Conservation (phyloP, 2,113 vertebrate species). For the Pollachius pollachius region DNA sequence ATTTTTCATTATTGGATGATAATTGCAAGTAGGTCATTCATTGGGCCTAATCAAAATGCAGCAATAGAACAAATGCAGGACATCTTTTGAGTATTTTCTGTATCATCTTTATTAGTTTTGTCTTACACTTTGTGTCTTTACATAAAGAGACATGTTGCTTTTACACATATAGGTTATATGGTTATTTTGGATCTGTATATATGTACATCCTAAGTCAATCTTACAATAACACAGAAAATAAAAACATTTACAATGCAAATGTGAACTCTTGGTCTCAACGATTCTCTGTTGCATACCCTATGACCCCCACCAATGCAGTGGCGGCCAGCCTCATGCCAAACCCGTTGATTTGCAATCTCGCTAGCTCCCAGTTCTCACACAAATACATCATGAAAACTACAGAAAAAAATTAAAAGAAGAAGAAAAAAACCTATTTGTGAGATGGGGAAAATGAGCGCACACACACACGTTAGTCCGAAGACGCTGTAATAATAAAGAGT, state of each 20-base stretch:
- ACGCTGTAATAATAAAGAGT: too few species aligned
- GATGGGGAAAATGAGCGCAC: constrained; percentile 2
- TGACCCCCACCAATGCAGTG: constrained; percentile 52
- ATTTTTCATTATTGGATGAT: too few species aligned
- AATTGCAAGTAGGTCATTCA: too few species aligned
- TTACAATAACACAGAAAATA: constrained; percentile 75
- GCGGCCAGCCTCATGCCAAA: constrained; percentile 48
- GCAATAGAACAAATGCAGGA: constrained; percentile 10
- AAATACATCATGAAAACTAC: constrained; percentile 19
- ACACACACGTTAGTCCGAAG: too few species aligned
- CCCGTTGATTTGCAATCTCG: constrained; percentile 7
- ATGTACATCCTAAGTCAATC: constrained; percentile 76
- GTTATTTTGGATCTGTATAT: constrained; percentile 71
- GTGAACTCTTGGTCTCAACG: constrained; percentile 64
- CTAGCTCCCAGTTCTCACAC: constrained; percentile 26
- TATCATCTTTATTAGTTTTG: constrained; percentile 81
- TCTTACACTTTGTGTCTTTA: constrained; percentile 81
- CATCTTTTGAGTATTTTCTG: constrained; percentile 58
- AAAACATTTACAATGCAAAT: constrained; percentile 77
- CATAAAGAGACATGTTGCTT: constrained; percentile 77
- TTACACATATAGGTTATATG: constrained; percentile 77
- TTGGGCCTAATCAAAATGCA: too few species aligned
- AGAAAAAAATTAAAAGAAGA: constrained; percentile 2
- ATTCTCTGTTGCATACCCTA: constrained; percentile 46
- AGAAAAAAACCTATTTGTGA: background rate